These are phyloP conservation scores for Streptopelia turtur DNA, from an alignment of 2,797 vertebrate species.

Conservation along the genomic window DNA sequence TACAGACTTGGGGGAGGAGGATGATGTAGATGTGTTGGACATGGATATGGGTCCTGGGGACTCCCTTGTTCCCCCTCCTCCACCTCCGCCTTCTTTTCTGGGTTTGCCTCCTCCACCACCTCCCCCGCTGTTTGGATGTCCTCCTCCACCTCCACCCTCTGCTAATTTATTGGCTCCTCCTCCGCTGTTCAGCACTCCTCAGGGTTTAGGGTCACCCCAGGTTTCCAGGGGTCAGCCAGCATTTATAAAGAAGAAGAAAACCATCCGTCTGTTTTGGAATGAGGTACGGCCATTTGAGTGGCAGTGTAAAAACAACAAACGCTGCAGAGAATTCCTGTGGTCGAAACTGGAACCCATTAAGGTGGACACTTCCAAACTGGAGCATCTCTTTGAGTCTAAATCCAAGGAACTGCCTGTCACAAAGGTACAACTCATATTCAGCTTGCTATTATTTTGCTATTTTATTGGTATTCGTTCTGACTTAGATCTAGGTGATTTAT, in stretches of 20 bases:
- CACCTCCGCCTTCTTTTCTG: conserved; percentile 85
- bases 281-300: conserved; percentile 94
- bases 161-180: conserved; percentile 88
- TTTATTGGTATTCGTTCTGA: conserved; percentile 43
- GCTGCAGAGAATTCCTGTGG: conserved; percentile 94
- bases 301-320: conserved; percentile 89
- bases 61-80: conserved; percentile 83
- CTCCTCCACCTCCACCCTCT: conserved; percentile 87
- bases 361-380: conserved; percentile 94
- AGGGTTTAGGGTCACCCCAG: conserved; percentile 86
- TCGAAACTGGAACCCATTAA: conserved; percentile 95
- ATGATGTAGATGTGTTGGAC: conserved; percentile 92
- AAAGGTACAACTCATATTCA: conserved; percentile 84
- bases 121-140: conserved; percentile 86
- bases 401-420: conserved; percentile 96
- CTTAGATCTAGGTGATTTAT: conserved; percentile 38
- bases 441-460: conserved; percentile 39
- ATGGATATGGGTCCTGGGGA: conserved; percentile 85
- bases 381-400: conserved; percentile 98
- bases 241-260: conserved; percentile 98
- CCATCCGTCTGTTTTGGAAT: conserved; percentile 97
- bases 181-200: conserved; percentile 80
- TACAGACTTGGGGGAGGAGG: conserved; percentile 93
- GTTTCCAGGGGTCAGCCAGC: conserved; percentile 85
- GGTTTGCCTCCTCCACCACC: conserved; percentile 86